Percentiles rank a stretch among this genome's conserved stretches.
Evolutionary conservation across 2,888 invertebrate genomes (phyloP).

Genomic region (Plagodis pulveraria): DNA sequence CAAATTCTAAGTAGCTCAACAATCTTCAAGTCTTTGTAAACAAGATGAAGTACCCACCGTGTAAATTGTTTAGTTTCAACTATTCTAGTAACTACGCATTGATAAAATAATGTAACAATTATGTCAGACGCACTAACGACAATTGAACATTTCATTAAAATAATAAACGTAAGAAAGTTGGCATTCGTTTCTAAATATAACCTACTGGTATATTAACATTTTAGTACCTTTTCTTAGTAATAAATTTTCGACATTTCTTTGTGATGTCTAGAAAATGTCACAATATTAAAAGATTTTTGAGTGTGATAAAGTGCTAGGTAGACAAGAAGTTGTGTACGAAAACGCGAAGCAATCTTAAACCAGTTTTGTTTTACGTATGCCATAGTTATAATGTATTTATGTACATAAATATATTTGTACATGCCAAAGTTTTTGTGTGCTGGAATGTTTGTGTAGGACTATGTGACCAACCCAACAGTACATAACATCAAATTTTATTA

Average conservation of each 20-base stretch:
- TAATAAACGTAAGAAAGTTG: constrained; percentile 21
- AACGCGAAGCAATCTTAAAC: constrained; percentile 55
- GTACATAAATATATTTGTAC: constrained; percentile 49
- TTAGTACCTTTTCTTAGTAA: constrained; percentile 16
- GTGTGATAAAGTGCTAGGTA: constrained; percentile 16
- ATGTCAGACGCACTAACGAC: constrained; percentile 8
- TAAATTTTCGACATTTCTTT: constrained; percentile 1
- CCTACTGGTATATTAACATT: constrained; percentile 1
- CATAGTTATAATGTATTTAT: constrained; percentile 57
- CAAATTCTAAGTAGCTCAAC: too few species aligned
- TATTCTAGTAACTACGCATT: too few species aligned
- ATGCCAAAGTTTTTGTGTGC: constrained; percentile 48
- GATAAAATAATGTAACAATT: too few species aligned
- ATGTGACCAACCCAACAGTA: constrained; percentile 14
- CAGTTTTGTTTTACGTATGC: constrained; percentile 57
- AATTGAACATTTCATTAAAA: constrained; percentile 35
- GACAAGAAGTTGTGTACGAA: constrained; percentile 33
- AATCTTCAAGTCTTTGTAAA: too few species aligned
- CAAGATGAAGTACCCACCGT: too few species aligned
- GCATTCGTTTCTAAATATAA: constrained; percentile 12
- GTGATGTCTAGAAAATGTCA: constrained; percentile 2
- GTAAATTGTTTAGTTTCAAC: too few species aligned
- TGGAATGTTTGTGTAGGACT: constrained; percentile 44
- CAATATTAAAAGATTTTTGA: background rate
- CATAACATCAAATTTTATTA: constrained; percentile 17